phyloP scores from a whole-genome alignment of 2,888 invertebrate species.

The Catotricha subobsoleta region DNA sequence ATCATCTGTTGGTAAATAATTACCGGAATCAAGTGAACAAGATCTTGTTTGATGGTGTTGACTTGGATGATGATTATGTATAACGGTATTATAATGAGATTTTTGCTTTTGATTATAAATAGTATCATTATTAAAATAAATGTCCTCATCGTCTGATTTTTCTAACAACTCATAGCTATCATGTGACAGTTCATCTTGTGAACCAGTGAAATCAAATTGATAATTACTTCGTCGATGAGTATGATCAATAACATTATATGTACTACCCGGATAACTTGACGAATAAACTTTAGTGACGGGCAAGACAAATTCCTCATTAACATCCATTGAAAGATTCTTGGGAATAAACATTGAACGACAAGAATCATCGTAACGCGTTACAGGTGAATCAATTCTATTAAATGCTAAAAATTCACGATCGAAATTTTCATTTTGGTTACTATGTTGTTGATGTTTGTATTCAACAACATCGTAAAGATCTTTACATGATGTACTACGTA shows the following conservation, averaged over 20 bases:
- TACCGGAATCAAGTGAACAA: slow-evolving; percentile 58
- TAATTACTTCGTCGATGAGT: slow-evolving; percentile 32
- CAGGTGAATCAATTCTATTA: slow-evolving; percentile 44
- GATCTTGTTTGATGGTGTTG: slow-evolving; percentile 35
- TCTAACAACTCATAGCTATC: slow-evolving; percentile 76
- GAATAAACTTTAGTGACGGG: slow-evolving; percentile 61
- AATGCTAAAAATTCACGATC: slow-evolving; percentile 26
- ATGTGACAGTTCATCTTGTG: slow-evolving; percentile 73
- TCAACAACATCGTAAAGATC: slow-evolving; percentile 44
- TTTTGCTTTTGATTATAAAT: slow-evolving; percentile 19
- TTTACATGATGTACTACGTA: slow-evolving; percentile 66
- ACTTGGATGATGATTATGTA: neutral
- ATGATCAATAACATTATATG: slow-evolving; percentile 35
- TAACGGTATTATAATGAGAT: neutral
- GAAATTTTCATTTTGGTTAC: slow-evolving; percentile 24
- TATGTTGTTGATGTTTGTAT: slow-evolving; percentile 32
- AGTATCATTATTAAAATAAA: slow-evolving; percentile 21
- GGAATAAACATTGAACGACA: slow-evolving; percentile 40
- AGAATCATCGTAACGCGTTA: slow-evolving; percentile 53
- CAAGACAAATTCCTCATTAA: slow-evolving; percentile 43
- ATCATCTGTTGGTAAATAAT: slow-evolving; percentile 56
- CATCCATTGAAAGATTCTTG: slow-evolving; percentile 44
- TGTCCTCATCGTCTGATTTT: slow-evolving; percentile 42
- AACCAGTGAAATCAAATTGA: slow-evolving; percentile 33
- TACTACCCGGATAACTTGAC: slow-evolving; percentile 70